Conservation (phyloP, 2,113 vertebrate species). For the Plecturocebus donacophilus region DNA sequence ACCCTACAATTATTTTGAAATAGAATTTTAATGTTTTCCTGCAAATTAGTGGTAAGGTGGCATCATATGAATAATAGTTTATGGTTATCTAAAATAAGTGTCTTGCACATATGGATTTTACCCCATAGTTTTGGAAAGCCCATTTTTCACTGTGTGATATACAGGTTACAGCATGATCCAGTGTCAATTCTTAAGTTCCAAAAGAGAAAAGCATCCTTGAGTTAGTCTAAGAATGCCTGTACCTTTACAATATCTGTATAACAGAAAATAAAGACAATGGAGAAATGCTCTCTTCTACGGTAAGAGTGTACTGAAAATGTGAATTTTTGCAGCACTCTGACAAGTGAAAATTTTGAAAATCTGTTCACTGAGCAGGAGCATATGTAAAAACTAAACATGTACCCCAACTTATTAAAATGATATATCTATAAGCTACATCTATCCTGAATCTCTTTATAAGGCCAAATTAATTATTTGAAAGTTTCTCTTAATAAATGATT, state of each 20-base stretch:
- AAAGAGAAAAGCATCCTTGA: not conserved
- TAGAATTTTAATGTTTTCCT: not conserved
- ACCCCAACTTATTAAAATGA: not conserved
- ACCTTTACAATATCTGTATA: not conserved
- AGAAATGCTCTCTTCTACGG: slow-evolving; percentile 55
- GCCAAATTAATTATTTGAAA: slow-evolving; percentile 17
- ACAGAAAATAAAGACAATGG: slow-evolving; percentile 35
- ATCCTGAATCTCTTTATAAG: not conserved
- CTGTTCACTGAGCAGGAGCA: slow-evolving; percentile 34
- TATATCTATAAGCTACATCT: not conserved
- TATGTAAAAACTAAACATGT: not conserved
- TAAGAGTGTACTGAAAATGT: not conserved
- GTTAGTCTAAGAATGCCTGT: slow-evolving; percentile 47
- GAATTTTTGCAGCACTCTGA: not conserved
- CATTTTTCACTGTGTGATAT: not conserved
- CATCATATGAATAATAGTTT: not conserved
- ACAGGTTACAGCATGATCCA: not conserved
- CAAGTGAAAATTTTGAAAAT: not conserved
- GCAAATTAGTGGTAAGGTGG: not conserved
- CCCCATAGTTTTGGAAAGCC: not conserved
- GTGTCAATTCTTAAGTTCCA: not conserved
- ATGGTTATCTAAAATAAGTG: not conserved
- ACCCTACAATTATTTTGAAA: not conserved
- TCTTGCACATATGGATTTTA: not conserved
- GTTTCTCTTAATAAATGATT: slow-evolving; percentile 47